Conservation (phyloP, 2,113 vertebrate species). For the Gulo gulo region DNA sequence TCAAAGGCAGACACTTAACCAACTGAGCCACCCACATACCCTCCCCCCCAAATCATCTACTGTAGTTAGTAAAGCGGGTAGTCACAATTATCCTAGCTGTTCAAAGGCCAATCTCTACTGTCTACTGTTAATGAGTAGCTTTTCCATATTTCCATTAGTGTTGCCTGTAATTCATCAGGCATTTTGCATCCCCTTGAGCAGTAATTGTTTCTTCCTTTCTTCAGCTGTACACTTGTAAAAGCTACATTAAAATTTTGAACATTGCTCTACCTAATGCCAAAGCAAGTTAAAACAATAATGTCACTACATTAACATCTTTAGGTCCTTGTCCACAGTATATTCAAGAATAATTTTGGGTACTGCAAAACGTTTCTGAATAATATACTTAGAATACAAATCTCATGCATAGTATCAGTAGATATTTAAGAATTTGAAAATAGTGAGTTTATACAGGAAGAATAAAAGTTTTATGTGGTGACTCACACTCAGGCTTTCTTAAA, state of each 20-base stretch:
- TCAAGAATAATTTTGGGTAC: slow-evolving; percentile 42
- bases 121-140: neutral
- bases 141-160: neutral
- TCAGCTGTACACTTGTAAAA: slow-evolving; percentile 11
- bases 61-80: neutral
- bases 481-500: slow-evolving; percentile 38
- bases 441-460: slow-evolving; percentile 6
- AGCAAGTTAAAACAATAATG: neutral
- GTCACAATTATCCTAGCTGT: neutral
- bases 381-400: neutral
- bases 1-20: neutral
- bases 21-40: neutral
- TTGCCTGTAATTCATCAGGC: neutral
- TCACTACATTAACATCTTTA: neutral
- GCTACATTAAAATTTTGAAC: slow-evolving; percentile 14
- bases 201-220: neutral
- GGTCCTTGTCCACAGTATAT: neutral
- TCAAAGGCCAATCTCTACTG: neutral
- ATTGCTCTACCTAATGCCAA: slow-evolving; percentile 39
- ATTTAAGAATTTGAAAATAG: slow-evolving; percentile 13
- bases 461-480: slow-evolving; percentile 26
- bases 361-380: neutral
- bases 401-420: neutral
- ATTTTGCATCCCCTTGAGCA: neutral
- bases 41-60: neutral